Conservation (phyloP, 2,797 vertebrate species). For the Falco novaeseelandiae region DNA sequence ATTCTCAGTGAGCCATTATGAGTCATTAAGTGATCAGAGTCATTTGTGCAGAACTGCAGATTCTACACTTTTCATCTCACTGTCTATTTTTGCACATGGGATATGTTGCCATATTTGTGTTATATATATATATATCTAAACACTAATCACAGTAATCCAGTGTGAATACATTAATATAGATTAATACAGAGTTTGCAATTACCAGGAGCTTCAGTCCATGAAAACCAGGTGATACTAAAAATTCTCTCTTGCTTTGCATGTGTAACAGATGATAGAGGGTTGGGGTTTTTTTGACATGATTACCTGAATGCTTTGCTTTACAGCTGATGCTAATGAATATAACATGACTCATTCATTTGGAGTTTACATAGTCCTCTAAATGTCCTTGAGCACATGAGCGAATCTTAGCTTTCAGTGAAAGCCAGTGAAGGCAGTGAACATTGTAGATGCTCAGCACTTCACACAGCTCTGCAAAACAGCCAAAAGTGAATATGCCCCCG, state of each 20-base stretch:
- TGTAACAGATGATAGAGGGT: background rate
- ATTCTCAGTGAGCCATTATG: slow-evolving; percentile 63
- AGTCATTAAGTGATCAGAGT: slow-evolving; percentile 74
- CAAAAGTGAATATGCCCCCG: background rate
- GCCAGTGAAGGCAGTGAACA: background rate
- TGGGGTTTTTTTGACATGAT: background rate
- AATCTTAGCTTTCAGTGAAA: background rate
- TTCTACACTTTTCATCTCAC: slow-evolving; percentile 48
- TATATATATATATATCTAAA: slow-evolving; percentile 11
- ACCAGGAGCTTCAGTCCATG: background rate
- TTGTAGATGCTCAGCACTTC: background rate
- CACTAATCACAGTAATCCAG: slow-evolving; percentile 14
- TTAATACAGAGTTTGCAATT: slow-evolving; percentile 2
- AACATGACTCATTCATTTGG: background rate
- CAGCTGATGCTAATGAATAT: slow-evolving; percentile 1
- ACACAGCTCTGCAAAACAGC: background rate
- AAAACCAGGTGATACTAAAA: slow-evolving; percentile 18
- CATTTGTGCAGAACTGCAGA: slow-evolving; percentile 62
- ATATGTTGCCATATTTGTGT: slow-evolving; percentile 38
- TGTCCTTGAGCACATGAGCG: background rate
- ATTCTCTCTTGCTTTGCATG: background rate
- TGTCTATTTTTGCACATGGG: slow-evolving; percentile 58
- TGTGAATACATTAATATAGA: slow-evolving; percentile 58
- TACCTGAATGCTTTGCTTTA: background rate
- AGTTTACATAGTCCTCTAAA: background rate